Conservation (phyloP, 53 echinoderm and acorn worm genomes). For the Stichopus horrens region DNA sequence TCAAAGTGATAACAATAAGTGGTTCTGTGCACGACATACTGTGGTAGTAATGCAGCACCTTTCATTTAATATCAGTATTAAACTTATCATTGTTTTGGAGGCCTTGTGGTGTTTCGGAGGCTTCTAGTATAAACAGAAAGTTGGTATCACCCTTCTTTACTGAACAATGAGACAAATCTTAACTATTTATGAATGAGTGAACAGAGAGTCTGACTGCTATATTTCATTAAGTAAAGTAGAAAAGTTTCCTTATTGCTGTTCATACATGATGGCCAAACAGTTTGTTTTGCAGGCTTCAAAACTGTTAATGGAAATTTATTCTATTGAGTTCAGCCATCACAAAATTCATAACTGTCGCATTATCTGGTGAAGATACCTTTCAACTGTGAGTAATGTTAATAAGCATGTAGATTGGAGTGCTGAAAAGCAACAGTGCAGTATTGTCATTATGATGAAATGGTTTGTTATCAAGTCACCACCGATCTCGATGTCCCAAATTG, state of each 20-base stretch:
- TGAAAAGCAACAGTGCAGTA: no score
- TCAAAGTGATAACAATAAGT: no score
- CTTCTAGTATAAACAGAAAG: constrained; percentile 24
- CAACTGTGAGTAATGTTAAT: no score
- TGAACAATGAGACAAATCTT: background rate
- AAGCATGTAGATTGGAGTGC: no score
- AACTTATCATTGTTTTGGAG: constrained; percentile 5
- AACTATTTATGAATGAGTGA: constrained; percentile 15
- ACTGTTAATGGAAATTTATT: background rate
- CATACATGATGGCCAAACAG: constrained; percentile 15
- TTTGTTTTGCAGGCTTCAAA: constrained; percentile 17
- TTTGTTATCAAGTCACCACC: no score
- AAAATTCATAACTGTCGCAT: no score
- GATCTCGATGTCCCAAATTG: no score
- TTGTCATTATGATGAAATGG: no score
- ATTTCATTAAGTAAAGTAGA: constrained; percentile 17
- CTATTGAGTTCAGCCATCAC: no score
- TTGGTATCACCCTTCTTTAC: background rate
- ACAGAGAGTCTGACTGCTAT: constrained; percentile 3
- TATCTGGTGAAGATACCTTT: no score
- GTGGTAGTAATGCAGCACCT: no score
- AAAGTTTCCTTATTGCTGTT: background rate
- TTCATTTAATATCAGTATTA: background rate
- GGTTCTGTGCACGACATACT: no score
- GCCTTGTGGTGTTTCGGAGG: constrained; percentile 23